phyloP scores from a whole-genome alignment of 2,888 invertebrate species.

The Lasioglossum malachurum region DNA sequence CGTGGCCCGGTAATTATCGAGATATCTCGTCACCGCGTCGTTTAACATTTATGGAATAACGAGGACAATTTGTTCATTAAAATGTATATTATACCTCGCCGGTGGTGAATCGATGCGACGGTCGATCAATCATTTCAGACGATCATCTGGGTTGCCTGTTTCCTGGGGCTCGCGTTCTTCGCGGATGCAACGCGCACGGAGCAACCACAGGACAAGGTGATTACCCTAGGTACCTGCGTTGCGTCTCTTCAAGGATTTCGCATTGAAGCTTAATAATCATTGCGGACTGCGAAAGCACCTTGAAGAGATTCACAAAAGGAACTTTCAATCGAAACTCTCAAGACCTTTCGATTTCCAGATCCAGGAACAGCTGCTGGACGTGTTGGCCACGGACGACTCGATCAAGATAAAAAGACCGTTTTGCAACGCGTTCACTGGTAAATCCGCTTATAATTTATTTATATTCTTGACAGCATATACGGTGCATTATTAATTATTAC shows the following conservation, averaged over 20 bases:
- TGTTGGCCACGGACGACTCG: slow-evolving; percentile 57
- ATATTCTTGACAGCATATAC: not conserved
- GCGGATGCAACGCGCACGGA: slow-evolving; percentile 51
- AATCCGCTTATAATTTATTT: slow-evolving; percentile 29
- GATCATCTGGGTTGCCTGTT: slow-evolving; percentile 67
- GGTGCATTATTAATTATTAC: not conserved
- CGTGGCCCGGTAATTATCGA: slow-evolving; percentile 31
- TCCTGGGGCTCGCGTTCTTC: slow-evolving; percentile 63
- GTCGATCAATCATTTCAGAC: slow-evolving; percentile 53
- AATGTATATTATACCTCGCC: not conserved
- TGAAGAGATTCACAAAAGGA: not conserved
- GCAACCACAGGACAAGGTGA: slow-evolving; percentile 63
- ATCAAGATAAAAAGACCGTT: slow-evolving; percentile 90
- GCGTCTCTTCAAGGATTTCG: not conserved
- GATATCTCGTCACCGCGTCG: not conserved
- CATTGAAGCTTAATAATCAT: not conserved
- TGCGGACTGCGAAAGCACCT: not conserved
- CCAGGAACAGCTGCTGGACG: slow-evolving; percentile 69
- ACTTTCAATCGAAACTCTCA: not conserved
- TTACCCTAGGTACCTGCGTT: not conserved
- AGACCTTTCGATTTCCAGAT: slow-evolving; percentile 58
- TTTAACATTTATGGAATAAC: not conserved
- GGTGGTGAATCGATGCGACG: not conserved
- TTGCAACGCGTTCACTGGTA: slow-evolving; percentile 96
- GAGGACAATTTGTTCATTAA: not conserved